Evolutionary conservation across 2,113 vertebrate species (phyloP).

Genomic region (Micronisus gabar): DNA sequence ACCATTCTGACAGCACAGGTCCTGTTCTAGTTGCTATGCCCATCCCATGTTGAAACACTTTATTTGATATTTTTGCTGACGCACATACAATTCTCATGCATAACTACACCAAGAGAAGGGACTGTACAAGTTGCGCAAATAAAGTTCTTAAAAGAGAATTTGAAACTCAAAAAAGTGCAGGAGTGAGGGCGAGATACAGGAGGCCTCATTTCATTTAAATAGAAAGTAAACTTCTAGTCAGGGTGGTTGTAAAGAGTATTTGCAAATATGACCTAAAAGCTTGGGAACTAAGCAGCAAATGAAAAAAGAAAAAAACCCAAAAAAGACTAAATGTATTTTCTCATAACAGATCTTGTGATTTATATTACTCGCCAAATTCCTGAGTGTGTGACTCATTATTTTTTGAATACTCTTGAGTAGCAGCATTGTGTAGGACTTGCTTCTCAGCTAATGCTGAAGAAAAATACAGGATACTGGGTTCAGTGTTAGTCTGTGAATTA

Average conservation of each 20-base stretch:
- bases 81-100: accelerated
- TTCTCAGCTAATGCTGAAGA: background rate
- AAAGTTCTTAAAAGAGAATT: background rate
- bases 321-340: background rate
- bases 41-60: background rate
- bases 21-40: background rate
- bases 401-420: background rate
- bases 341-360: background rate
- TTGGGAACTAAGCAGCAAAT: background rate
- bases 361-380: background rate
- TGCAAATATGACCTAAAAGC: background rate
- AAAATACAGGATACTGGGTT: background rate
- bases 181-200: background rate
- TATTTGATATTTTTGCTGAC: background rate
- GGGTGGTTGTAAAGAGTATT: background rate
- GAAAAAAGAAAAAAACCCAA: background rate
- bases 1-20: background rate
- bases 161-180: background rate
- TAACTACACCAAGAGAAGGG: too few relatives aligned
- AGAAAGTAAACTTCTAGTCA: background rate
- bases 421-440: background rate
- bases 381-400: background rate
- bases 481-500: background rate
- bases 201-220: background rate
- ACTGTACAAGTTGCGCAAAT: background rate